Percentiles rank a stretch among this genome's conserved stretches.
Evolutionary conservation across 2,888 invertebrate species (phyloP).

Genomic region (Brenthis ino): DNA sequence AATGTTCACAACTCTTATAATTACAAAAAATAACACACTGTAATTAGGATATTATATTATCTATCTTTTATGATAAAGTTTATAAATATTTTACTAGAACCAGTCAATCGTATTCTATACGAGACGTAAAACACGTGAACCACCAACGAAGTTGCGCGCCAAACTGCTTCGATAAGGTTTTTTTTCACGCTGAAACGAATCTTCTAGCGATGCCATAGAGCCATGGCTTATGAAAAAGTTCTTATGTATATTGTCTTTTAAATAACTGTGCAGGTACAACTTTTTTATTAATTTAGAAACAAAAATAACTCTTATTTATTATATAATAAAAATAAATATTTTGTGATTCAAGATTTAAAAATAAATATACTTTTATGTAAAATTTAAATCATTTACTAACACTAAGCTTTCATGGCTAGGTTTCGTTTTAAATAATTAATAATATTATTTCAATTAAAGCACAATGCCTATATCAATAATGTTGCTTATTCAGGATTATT

Average conservation of each 20-base stretch:
- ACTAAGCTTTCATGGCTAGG: no score
- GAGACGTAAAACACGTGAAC: slow-evolving; percentile 19
- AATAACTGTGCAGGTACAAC: not conserved
- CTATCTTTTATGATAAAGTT: not conserved
- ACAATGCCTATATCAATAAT: no score
- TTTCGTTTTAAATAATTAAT: no score
- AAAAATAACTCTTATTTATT: not conserved
- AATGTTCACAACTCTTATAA: not conserved
- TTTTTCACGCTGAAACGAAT: slow-evolving; percentile 27
- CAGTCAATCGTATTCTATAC: slow-evolving; percentile 4
- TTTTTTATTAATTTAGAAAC: not conserved
- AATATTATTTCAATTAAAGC: no score
- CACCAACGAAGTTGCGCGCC: slow-evolving; percentile 30
- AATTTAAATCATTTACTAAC: no score
- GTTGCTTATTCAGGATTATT: no score
- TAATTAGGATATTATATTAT: not conserved
- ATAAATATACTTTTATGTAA: no score
- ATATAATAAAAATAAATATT: not conserved
- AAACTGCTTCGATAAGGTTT: slow-evolving; percentile 29
- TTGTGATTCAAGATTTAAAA: not conserved
- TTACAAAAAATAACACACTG: not conserved
- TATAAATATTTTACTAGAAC: not conserved
- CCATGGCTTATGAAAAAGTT: slow-evolving; percentile 4
- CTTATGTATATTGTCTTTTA: not conserved
- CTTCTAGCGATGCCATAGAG: slow-evolving; percentile 10